Evolutionary conservation across 1,140 invertebrate species (phyloP).

Genomic region (Trachelipus rathkii): DNA sequence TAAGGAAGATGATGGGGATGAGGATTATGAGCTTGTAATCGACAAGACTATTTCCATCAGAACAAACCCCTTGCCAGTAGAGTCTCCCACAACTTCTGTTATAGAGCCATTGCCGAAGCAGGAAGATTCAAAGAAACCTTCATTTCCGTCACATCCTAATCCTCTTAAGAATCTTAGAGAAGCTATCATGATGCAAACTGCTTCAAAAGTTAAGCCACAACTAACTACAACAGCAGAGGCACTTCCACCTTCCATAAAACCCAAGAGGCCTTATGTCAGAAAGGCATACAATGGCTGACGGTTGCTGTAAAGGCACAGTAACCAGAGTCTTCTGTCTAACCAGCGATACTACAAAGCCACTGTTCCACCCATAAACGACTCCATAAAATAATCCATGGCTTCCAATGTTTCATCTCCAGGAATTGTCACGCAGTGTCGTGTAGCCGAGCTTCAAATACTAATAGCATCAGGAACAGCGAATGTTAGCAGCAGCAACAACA

Average conservation of each 20-base stretch:
- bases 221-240: constrained; percentile 1
- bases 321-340: neutral
- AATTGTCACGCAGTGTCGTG: neutral
- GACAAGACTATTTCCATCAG: neutral
- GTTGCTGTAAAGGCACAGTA: constrained; percentile 37
- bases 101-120: neutral
- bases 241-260: neutral
- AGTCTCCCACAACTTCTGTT: neutral
- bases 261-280: constrained; percentile 8
- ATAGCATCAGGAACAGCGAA: neutral
- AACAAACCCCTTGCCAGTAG: neutral
- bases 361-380: too few relatives aligned
- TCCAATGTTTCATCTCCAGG: neutral
- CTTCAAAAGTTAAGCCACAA: neutral
- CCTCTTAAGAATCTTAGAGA: neutral
- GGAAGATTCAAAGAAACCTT: neutral
- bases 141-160: neutral
- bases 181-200: neutral
- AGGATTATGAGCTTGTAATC: neutral
- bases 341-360: neutral
- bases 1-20: constrained; percentile 29
- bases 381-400: too few relatives aligned
- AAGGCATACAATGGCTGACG: constrained; percentile 35
- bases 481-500: neutral
- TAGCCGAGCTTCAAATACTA: neutral